Percentiles rank a stretch among this genome's conserved stretches.
Conservation (phyloP, 1,140 invertebrate species). For the Saxidomus purpurata region DNA sequence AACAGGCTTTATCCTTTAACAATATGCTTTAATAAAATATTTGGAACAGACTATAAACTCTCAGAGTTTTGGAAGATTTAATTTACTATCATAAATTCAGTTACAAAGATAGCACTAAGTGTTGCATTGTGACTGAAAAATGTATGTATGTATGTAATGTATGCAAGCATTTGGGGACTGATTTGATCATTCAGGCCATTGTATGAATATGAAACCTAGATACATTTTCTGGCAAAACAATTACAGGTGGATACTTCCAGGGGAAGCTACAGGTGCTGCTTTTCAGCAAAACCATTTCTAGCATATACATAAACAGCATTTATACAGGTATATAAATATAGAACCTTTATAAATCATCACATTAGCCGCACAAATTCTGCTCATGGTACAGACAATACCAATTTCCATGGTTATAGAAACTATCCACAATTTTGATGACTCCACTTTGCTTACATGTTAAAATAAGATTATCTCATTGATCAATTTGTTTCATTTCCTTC, state of each 20-base stretch:
- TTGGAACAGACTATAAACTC: neutral
- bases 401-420: neutral
- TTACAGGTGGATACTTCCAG: neutral
- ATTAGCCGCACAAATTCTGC: neutral
- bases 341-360: neutral
- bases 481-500: neutral
- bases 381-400: neutral
- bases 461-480: neutral
- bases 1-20: neutral
- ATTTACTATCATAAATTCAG: too few species aligned
- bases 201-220: neutral
- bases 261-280: neutral
- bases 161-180: neutral
- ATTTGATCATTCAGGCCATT: neutral
- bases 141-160: neutral
- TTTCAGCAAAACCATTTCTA: neutral
- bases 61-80: neutral
- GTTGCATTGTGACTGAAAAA: too few species aligned
- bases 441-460: neutral
- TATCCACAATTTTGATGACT: neutral
- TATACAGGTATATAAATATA: conserved; percentile 33
- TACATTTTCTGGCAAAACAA: neutral
- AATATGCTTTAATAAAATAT: neutral
- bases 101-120: too few species aligned
- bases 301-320: conserved; percentile 10